phyloP scores from a whole-genome alignment of 2,888 invertebrate species.

The Vesta saturnalis region DNA sequence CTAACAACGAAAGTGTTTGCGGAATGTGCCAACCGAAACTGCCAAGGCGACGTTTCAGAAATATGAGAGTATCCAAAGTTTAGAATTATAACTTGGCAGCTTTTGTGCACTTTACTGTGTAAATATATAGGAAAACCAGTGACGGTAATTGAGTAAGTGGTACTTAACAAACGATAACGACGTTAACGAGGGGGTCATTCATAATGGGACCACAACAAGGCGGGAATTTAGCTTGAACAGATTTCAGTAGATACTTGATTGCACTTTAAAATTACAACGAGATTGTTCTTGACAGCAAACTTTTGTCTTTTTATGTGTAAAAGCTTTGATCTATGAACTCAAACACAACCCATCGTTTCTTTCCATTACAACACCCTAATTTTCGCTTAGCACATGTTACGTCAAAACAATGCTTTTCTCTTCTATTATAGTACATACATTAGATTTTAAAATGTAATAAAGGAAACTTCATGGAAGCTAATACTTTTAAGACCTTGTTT shows the following conservation, averaged over 20 bases:
- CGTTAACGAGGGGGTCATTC: conserved; percentile 19
- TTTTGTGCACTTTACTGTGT: conserved; percentile 27
- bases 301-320: conserved; percentile 12
- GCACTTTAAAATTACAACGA: conserved; percentile 21
- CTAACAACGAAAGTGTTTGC: conserved; percentile 37
- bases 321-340: conserved; percentile 15
- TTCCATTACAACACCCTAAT: conserved; percentile 2
- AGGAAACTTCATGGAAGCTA: too few relatives aligned
- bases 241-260: conserved; percentile 13
- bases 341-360: conserved; percentile 11
- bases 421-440: too few relatives aligned
- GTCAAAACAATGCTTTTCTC: conserved; percentile 8
- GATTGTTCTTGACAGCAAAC: conserved; percentile 13
- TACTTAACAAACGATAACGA: conserved; percentile 18
- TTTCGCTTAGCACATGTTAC: conserved; percentile 8
- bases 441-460: too few relatives aligned
- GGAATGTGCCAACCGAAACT: conserved; percentile 37
- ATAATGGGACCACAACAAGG: conserved; percentile 16
- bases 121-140: conserved; percentile 16
- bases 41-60: conserved; percentile 27
- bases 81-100: conserved; percentile 35
- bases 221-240: conserved; percentile 5
- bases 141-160: conserved; percentile 24
- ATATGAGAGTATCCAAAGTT: conserved; percentile 37
- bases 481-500: too few relatives aligned